Evolutionary conservation across 2,797 vertebrate genomes (phyloP), one percentile per base, ranked within the genome.

Genomic region (Triplophysa bombifrons): DNA sequence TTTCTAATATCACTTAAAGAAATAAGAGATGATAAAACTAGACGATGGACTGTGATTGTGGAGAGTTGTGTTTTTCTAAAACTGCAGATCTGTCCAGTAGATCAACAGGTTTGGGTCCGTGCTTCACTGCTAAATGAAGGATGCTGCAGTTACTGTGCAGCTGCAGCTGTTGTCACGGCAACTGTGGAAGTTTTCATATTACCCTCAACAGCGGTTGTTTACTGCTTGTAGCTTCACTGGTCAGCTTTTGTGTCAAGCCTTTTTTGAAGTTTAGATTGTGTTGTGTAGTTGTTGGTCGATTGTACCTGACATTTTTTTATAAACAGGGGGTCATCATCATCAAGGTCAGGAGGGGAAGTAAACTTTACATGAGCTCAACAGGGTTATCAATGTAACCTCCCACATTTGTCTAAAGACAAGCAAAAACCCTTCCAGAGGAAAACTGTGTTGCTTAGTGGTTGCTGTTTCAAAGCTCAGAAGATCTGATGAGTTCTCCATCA

Each of bases 111-210:
- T 25, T 14, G 9, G 41, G 41, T 41, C 2, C 5, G 12, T 53
- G 19, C 16, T 53, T 17, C 51, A 53, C 51, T 53, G 51, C 7
- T 7, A 55, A 55, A 9, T 55, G 19, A n/a, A 55, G 48, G 48
- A 50, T 16, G 14, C 17, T 55, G 19, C 51, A 55, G 25, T 30
- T 25, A 27, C 25, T 14, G 58, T 61, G 58, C 58, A 61, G 58
- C 58, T 30, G 58, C 58, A 61, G 58, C 14, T 30, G 58, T 61
- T 30, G 58, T 20, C 58, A 61, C 30, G 58, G 58, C 27, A 61
- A 61, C 60, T 8, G 60, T 25, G 20, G 25, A 25, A 61, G 60
- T 17, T 61, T 60, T 27, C 58, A 60, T 27, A 60, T 27, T 6
- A 6, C 22, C 14, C 58, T 27, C 3, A 17, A 61, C 60, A 30